A percentile compares a stretch with the other conserved stretches of the same genome.
phyloP scores from a whole-genome alignment of 2,888 invertebrate genomes.

The Melipona bicolor region DNA sequence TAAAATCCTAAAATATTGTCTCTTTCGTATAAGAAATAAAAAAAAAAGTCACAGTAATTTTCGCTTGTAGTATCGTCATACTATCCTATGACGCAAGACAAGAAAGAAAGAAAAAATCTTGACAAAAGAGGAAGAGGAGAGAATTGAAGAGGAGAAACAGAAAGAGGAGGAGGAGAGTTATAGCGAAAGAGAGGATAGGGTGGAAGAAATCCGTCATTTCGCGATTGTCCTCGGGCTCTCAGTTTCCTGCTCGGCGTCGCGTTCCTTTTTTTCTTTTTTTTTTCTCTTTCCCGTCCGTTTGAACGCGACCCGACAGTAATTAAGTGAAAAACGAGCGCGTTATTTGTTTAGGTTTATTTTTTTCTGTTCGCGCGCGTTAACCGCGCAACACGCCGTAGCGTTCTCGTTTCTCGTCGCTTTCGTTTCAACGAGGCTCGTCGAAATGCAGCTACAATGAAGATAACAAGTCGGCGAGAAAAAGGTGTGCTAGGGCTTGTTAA shows the following conservation, averaged over 20 bases:
- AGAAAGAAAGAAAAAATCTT: no score
- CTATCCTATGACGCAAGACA: no score
- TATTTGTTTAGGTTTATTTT: conserved; percentile 36
- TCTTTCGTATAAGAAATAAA: no score
- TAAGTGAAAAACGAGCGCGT: conserved; percentile 39
- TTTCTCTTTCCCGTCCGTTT: not conserved
- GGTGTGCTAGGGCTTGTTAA: not conserved
- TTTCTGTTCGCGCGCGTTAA: conserved; percentile 9
- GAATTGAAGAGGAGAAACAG: not conserved
- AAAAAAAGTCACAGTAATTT: no score
- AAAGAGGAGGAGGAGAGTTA: no score
- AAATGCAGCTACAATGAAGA: not conserved
- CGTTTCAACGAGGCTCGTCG: conserved; percentile 2
- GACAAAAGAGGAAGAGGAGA: not conserved
- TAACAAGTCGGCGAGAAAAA: not conserved
- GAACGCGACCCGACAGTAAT: conserved; percentile 34
- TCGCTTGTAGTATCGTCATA: no score
- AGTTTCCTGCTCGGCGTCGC: conserved; percentile 15
- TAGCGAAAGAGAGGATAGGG: not conserved
- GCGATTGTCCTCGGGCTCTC: conserved; percentile 27
- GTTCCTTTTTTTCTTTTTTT: not conserved
- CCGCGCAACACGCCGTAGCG: not conserved
- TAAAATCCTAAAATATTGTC: no score
- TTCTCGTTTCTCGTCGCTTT: not conserved
- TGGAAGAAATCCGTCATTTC: conserved; percentile 10